phyloP scores from a whole-genome alignment of 1,140 invertebrate genomes.

The Diploscapter pachys region DNA sequence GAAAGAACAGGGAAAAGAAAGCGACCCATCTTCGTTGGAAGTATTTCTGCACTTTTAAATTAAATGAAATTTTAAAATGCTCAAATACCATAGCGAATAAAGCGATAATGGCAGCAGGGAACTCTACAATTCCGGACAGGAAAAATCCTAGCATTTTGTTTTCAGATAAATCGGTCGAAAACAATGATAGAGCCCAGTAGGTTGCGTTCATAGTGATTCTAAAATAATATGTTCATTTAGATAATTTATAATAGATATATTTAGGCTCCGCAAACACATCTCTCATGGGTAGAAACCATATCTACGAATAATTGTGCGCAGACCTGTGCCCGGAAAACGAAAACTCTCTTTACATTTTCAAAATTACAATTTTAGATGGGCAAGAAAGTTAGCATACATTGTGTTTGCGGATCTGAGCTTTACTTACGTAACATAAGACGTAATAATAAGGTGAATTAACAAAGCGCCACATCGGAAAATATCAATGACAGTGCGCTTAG shows the following conservation, averaged over 20 bases:
- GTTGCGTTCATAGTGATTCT: slow-evolving; percentile 36
- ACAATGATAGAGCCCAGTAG: slow-evolving; percentile 42
- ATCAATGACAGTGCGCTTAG: slow-evolving; percentile 28
- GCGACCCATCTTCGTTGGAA: slow-evolving; percentile 24
- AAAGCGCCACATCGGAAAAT: slow-evolving; percentile 21
- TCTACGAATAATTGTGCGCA: neutral
- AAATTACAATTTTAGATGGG: neutral
- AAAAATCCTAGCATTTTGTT: slow-evolving; percentile 39
- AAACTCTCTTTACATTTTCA: neutral
- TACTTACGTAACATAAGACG: slow-evolving; percentile 37
- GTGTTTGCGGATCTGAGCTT: no score
- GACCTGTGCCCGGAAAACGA: no score
- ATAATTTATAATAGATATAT: slow-evolving; percentile 5
- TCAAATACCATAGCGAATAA: slow-evolving; percentile 6
- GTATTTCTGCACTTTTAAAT: neutral
- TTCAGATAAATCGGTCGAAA: slow-evolving; percentile 39
- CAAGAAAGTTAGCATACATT: neutral
- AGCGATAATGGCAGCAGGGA: slow-evolving; percentile 34
- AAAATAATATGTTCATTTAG: neutral
- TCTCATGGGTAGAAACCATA: neutral
- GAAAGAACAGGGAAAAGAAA: neutral
- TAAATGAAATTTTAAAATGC: slow-evolving; percentile 17
- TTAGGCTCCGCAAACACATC: neutral
- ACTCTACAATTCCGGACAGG: slow-evolving; percentile 37
- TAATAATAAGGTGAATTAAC: slow-evolving; percentile 28